A percentile compares a stretch with the other conserved stretches of the same genome.
Conservation (phyloP, 2,113 vertebrate species). For the Tachycineta bicolor region DNA sequence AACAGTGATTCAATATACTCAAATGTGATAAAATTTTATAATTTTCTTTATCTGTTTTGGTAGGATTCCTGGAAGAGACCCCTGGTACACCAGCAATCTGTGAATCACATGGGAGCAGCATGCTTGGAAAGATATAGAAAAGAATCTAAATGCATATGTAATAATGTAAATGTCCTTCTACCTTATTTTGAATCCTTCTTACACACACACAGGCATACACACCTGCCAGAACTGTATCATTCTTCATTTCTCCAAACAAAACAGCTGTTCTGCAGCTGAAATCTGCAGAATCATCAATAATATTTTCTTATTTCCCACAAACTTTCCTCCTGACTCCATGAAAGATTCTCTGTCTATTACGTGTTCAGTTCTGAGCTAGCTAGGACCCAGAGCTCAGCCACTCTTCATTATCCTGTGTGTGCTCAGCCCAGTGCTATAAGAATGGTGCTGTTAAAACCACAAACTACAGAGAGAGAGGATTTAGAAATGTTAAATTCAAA, state of each 20-base stretch:
- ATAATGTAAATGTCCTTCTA: neutral
- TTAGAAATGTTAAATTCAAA: neutral
- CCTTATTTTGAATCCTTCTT: neutral
- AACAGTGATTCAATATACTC: neutral
- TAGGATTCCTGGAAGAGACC: neutral
- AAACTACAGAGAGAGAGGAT: neutral
- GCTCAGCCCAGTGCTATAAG: neutral
- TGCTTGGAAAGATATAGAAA: neutral
- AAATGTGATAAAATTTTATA: neutral
- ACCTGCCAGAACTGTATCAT: neutral
- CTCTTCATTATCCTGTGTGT: neutral
- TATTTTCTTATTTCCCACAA: neutral
- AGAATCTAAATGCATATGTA: neutral
- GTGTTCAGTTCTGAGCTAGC: neutral
- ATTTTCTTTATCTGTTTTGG: neutral
- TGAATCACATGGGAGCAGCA: neutral
- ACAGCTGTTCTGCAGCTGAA: neutral
- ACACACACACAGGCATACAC: fast-evolving
- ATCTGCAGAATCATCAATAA: neutral
- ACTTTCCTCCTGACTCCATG: neutral
- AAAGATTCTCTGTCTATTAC: neutral
- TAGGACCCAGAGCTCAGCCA: neutral
- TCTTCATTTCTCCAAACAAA: neutral
- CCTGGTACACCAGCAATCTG: neutral
- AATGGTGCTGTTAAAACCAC: neutral